A percentile compares a stretch with the other conserved stretches of the same genome.
These are phyloP conservation scores for Herminia tarsipennalis DNA, from an alignment of 2,888 invertebrate genomes.

Conservation along the genomic window DNA sequence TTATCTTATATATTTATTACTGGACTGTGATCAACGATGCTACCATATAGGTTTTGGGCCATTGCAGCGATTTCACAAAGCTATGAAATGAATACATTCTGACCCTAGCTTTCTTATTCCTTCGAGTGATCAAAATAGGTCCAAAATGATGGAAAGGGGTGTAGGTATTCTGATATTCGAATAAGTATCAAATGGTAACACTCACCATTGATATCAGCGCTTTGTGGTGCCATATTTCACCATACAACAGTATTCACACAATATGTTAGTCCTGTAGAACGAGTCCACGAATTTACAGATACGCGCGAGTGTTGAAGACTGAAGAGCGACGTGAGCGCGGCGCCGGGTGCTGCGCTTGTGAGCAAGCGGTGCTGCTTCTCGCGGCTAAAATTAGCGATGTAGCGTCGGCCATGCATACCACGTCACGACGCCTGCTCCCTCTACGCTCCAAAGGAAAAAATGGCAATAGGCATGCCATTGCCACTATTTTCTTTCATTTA, in stretches of 20 bases:
- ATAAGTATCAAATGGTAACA: too few species aligned
- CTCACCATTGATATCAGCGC: slow-evolving; percentile 68
- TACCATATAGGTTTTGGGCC: too few species aligned
- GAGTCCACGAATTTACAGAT: slow-evolving; percentile 44
- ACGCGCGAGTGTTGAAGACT: slow-evolving; percentile 12
- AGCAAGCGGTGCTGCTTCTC: slow-evolving; percentile 50
- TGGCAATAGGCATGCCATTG: too few species aligned
- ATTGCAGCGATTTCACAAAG: too few species aligned
- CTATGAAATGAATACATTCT: too few species aligned
- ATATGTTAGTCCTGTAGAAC: slow-evolving; percentile 40
- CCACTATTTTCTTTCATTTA: slow-evolving; percentile 27
- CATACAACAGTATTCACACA: slow-evolving; percentile 46
- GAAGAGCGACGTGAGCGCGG: slow-evolving; percentile 62
- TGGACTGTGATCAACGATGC: slow-evolving; percentile 25
- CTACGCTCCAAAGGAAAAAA: slow-evolving; percentile 18
- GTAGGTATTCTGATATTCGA: too few species aligned
- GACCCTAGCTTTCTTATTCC: too few species aligned
- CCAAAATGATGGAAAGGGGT: too few species aligned
- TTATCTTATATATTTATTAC: slow-evolving; percentile 17
- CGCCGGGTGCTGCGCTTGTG: too few species aligned
- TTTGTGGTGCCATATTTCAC: slow-evolving; percentile 66
- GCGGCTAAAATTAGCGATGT: slow-evolving; percentile 72
- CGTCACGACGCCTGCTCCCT: slow-evolving; percentile 33
- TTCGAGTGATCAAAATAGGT: too few species aligned
- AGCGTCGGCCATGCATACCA: slow-evolving; percentile 44